Evolutionary conservation across 2,888 invertebrate species (phyloP).

Genomic region (Tetragonisca angustula): DNA sequence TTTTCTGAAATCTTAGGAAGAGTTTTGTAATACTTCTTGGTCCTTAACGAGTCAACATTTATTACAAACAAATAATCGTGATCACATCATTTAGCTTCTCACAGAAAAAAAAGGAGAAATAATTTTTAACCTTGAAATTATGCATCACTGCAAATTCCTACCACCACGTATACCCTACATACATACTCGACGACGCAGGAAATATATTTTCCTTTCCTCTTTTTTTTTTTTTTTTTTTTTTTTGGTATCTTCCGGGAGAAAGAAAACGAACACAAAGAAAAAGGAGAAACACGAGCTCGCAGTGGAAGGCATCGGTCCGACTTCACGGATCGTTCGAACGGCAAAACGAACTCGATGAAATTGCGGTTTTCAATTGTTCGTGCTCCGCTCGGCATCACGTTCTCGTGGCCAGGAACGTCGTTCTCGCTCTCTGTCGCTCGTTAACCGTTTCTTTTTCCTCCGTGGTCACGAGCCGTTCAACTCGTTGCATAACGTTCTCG

Average conservation of each 20-base stretch:
- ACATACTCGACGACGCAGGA: background rate
- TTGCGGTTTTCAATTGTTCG: conserved; percentile 49
- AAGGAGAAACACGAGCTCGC: background rate
- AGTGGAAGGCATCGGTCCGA: background rate
- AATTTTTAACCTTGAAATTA: background rate
- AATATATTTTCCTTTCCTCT: background rate
- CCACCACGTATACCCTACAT: background rate
- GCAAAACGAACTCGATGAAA: conserved; percentile 41
- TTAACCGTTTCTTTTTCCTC: background rate
- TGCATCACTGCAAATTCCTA: fast-evolving
- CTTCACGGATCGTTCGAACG: conserved; percentile 36
- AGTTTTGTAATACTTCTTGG: no score
- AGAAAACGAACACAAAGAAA: background rate
- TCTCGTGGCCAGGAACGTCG: background rate
- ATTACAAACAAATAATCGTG: no score
- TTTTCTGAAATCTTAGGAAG: no score
- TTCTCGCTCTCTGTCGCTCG: conserved; percentile 9
- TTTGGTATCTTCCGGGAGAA: background rate
- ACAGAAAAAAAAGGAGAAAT: no score
- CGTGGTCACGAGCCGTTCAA: background rate
- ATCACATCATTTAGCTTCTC: no score
- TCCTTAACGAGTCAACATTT: no score
- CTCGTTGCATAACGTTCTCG: conserved; percentile 21
- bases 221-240: no score
- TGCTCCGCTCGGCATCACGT: conserved; percentile 23